Conservation (phyloP, 2,888 invertebrate species). For the Melanotus villosus region DNA sequence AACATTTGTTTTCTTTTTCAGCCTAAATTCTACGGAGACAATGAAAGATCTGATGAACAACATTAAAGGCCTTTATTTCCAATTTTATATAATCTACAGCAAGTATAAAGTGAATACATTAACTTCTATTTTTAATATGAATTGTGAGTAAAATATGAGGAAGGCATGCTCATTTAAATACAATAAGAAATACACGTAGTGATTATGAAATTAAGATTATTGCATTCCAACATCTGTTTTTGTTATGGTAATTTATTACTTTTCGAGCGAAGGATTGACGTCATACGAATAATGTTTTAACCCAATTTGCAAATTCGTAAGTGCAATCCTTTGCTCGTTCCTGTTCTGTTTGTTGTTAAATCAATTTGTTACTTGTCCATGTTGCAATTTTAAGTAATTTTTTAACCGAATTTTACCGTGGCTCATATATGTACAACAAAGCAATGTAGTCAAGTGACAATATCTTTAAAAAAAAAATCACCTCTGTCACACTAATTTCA, state of each 20-base stretch:
- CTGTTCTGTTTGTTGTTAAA: background rate
- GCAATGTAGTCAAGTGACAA: conserved; percentile 6
- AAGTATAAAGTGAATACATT: conserved; percentile 24
- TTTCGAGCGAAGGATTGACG: background rate
- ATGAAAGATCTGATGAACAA: conserved; percentile 74
- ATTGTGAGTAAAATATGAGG: conserved; percentile 16
- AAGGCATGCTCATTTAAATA: conserved; percentile 9
- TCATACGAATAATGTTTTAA: too few relatives aligned
- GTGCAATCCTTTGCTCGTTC: too few relatives aligned
- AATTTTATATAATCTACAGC: conserved; percentile 19
- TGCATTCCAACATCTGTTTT: conserved; percentile 8
- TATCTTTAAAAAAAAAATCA: conserved; percentile 5
- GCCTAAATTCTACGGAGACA: conserved; percentile 78
- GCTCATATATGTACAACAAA: too few relatives aligned
- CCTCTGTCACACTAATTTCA: background rate
- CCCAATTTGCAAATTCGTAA: too few relatives aligned
- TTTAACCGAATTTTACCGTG: background rate
- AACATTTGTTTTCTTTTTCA: conserved; percentile 68
- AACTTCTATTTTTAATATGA: conserved; percentile 35
- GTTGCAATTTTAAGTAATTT: too few relatives aligned
- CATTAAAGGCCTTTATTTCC: conserved; percentile 46
- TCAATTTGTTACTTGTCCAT: too few relatives aligned
- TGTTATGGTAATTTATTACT: background rate
- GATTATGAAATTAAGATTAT: background rate
- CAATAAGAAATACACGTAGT: background rate